Conservation (phyloP, 1,140 invertebrate species). For the Megathymus violae region DNA sequence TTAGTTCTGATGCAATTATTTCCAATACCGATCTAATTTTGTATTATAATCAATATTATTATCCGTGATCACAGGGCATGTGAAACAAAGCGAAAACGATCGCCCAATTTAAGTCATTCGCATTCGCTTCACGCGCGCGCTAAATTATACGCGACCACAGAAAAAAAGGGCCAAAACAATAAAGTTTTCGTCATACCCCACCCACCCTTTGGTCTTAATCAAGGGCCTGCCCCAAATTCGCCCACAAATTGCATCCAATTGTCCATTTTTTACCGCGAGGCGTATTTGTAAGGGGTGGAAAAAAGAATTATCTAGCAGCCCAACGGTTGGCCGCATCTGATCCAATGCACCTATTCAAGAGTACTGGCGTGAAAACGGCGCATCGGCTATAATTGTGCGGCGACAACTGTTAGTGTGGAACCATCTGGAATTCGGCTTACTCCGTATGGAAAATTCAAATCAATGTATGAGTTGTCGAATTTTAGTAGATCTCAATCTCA, state of each 20-base stretch:
- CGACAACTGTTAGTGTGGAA: constrained; percentile 47
- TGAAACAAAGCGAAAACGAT: constrained; percentile 26
- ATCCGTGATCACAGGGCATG: constrained; percentile 27
- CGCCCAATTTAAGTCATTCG: constrained; percentile 37
- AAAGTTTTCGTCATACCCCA: constrained; percentile 48
- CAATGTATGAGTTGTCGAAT: no score
- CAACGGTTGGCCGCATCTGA: constrained; percentile 61
- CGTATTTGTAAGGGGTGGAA: constrained; percentile 68
- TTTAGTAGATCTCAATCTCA: no score
- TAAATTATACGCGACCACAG: constrained; percentile 52
- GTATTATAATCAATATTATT: constrained; percentile 1
- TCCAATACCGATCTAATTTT: no score
- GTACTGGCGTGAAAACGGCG: constrained; percentile 65
- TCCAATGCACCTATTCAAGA: constrained; percentile 64
- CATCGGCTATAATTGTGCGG: constrained; percentile 51
- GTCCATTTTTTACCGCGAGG: constrained; percentile 82
- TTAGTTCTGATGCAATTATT: background rate
- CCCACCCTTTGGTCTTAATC: constrained; percentile 72
- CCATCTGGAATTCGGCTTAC: constrained; percentile 55
- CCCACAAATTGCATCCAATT: constrained; percentile 83
- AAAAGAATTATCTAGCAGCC: constrained; percentile 63
- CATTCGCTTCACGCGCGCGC: constrained; percentile 51
- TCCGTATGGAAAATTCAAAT: background rate
- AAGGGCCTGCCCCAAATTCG: constrained; percentile 74
- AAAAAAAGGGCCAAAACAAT: constrained; percentile 72